Percentiles rank a stretch among this genome's conserved stretches.
phyloP scores from a whole-genome alignment of 2,797 vertebrate genomes.

The Vireo griseus region DNA sequence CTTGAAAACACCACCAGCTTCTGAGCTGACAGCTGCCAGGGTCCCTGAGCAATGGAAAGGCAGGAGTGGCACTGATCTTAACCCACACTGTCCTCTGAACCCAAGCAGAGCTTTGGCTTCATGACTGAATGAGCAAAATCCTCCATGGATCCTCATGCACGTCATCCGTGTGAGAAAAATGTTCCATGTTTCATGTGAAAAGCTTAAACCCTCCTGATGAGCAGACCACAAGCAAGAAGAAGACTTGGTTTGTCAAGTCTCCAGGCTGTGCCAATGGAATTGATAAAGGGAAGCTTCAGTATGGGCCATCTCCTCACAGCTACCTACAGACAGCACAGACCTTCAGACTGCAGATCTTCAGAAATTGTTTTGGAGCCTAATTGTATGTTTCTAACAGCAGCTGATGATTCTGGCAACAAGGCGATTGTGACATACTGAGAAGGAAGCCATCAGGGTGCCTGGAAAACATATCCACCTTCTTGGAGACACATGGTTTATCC shows the following conservation, averaged over 20 bases:
- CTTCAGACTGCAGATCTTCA: background rate
- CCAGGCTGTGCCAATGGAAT: background rate
- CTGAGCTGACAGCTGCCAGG: background rate
- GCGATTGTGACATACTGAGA: background rate
- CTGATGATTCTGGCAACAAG: background rate
- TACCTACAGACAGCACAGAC: background rate
- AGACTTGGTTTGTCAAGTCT: background rate
- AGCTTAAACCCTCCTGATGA: background rate
- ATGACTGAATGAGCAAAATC: background rate
- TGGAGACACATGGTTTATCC: background rate
- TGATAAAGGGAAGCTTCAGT: background rate
- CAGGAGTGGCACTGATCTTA: background rate
- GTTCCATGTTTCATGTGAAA: background rate
- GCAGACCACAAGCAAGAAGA: background rate
- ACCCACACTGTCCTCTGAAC: background rate
- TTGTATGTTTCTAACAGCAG: background rate
- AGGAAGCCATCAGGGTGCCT: background rate
- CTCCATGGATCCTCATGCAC: background rate
- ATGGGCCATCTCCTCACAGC: background rate
- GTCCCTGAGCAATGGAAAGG: fast-evolving
- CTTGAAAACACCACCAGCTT: background rate
- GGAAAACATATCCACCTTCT: background rate
- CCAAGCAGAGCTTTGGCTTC: background rate
- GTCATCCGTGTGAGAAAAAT: background rate
- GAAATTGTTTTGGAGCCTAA: background rate